phyloP scores from a whole-genome alignment of 2,113 vertebrate genomes.

The Seriola dumerili region DNA sequence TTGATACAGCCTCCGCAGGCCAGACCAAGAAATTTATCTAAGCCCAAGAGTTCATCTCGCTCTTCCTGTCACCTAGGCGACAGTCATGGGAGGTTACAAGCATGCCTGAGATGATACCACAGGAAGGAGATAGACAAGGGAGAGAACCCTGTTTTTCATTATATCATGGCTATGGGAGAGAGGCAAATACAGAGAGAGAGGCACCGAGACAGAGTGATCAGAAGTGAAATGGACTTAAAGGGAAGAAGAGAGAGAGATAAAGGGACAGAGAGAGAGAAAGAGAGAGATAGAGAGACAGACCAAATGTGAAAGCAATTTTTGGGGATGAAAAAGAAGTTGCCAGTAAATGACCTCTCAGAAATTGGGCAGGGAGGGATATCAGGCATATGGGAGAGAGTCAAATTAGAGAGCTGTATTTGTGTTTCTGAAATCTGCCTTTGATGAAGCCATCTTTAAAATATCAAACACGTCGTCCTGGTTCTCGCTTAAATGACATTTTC shows the following conservation, averaged over 20 bases:
- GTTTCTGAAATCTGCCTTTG: constrained; percentile 47
- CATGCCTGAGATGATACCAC: constrained; percentile 53
- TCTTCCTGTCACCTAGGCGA: constrained; percentile 74
- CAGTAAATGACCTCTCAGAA: constrained; percentile 69
- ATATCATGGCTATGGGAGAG: constrained; percentile 45
- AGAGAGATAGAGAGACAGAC: constrained; percentile 14
- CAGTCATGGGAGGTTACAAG: constrained; percentile 70
- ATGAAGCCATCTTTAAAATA: constrained; percentile 66
- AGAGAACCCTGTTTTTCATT: constrained; percentile 61
- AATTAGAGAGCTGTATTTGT: constrained; percentile 43
- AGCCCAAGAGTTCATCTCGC: constrained; percentile 77
- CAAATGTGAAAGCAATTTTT: constrained; percentile 61
- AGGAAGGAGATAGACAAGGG: constrained; percentile 53
- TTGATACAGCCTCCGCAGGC: constrained; percentile 76
- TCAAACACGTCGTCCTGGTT: constrained; percentile 38
- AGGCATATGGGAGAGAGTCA: constrained; percentile 32
- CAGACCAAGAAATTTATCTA: constrained; percentile 81
- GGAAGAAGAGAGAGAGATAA: constrained; percentile 13
- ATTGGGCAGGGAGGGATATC: constrained; percentile 30
- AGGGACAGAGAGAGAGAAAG: neutral
- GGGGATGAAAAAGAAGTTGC: constrained; percentile 46
- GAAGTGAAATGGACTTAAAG: constrained; percentile 48
- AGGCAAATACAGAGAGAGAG: constrained; percentile 30
- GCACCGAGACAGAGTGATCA: constrained; percentile 10
- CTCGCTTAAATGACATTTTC: constrained; percentile 69